Evolutionary conservation across 1,140 invertebrate species (phyloP).

Genomic region (Aphelinus atriplicis): DNA sequence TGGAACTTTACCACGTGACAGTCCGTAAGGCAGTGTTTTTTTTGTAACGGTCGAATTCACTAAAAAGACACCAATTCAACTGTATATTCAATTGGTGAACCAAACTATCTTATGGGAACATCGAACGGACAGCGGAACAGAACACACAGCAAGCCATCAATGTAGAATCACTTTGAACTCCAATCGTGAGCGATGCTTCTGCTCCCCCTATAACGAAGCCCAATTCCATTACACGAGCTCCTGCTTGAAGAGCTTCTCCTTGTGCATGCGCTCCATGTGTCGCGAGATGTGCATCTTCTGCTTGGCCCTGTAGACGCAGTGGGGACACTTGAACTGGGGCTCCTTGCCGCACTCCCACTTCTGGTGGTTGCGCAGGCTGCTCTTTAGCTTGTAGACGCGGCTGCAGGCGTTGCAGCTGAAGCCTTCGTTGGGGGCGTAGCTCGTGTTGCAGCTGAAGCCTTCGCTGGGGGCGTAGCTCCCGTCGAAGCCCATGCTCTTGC

Average conservation of each 20-base stretch:
- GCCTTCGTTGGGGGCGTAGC: constrained; percentile 58
- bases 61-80: too few species aligned
- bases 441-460: constrained; percentile 74
- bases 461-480: constrained; percentile 47
- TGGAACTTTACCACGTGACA: too few species aligned
- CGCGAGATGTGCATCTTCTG: constrained; percentile 88
- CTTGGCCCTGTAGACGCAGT: constrained; percentile 83
- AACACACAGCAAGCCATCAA: too few species aligned
- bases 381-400: constrained; percentile 84
- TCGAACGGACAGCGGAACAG: too few species aligned
- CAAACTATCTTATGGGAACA: too few species aligned
- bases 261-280: constrained; percentile 88
- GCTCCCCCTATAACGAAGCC: too few species aligned
- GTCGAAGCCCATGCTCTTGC: constrained; percentile 50
- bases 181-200: too few species aligned
- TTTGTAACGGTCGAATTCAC: too few species aligned
- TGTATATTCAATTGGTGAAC: too few species aligned
- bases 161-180: too few species aligned
- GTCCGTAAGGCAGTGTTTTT: too few species aligned
- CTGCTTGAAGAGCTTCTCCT: constrained; percentile 73
- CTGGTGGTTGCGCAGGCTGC: constrained; percentile 84
- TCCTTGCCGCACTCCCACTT: constrained; percentile 90
- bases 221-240: constrained; percentile 45
- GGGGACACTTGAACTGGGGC: constrained; percentile 83
- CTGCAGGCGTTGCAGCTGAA: constrained; percentile 83